Percentiles rank a stretch among this genome's conserved stretches.
These are phyloP conservation scores for Colletes gigas DNA, from an alignment of 1,140 invertebrate species.

Conservation along the genomic window DNA sequence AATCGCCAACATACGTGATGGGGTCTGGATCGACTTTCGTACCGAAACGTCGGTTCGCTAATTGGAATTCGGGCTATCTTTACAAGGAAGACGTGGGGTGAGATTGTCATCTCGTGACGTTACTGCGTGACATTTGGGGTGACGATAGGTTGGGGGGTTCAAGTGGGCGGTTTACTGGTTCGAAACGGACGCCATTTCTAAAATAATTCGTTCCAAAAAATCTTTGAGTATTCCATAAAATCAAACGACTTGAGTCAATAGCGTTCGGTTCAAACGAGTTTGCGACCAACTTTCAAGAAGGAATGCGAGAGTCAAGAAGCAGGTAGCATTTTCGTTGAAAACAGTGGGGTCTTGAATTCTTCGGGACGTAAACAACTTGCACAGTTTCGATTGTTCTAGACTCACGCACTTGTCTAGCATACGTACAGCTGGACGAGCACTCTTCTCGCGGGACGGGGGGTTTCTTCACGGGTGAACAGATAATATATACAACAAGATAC, in stretches of 20 bases:
- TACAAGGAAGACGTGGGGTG: background rate
- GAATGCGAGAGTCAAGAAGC: background rate
- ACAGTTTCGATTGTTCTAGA: background rate
- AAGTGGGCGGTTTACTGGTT: background rate
- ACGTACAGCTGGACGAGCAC: constrained; percentile 11
- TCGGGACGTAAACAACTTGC: background rate
- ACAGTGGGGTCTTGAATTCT: background rate
- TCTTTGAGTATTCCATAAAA: background rate
- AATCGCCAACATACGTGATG: background rate
- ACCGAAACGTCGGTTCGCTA: no score
- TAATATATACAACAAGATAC: constrained; percentile 55
- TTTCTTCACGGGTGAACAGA: constrained; percentile 26
- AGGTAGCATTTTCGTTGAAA: background rate
- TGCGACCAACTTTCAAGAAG: background rate
- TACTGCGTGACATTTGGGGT: background rate
- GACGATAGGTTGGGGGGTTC: no score
- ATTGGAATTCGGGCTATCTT: background rate
- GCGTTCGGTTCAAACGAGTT: background rate
- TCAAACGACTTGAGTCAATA: background rate
- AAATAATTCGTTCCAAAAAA: no score
- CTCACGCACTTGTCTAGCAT: background rate
- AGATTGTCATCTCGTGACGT: background rate
- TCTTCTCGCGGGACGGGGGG: background rate
- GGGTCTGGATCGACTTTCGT: no score
- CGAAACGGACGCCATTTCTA: background rate